phyloP scores from a whole-genome alignment of 37 sponge, comb jelly and placozoan genomes.

The Eunapius fragilis region DNA sequence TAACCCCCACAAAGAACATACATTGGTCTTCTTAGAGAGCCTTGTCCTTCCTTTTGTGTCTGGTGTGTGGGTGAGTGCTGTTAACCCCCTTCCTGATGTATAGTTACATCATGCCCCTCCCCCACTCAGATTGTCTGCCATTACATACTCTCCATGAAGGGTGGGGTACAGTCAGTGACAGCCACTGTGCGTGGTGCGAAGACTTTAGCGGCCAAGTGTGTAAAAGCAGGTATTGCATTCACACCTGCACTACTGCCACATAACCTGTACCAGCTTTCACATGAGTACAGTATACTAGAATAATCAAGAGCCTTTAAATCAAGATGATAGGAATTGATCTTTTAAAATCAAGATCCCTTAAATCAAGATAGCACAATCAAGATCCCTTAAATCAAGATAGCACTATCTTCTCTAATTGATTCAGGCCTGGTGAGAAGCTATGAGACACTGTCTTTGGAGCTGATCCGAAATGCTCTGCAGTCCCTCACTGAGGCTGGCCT shows the following conservation, averaged over 20 bases:
- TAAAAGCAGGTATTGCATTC: constrained; percentile 41
- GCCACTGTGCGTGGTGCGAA: constrained; percentile 49
- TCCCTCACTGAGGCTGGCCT: constrained; percentile 65
- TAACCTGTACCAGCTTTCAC: not conserved
- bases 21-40: constrained; percentile 25
- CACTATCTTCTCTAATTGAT: not conserved
- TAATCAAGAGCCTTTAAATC: not conserved
- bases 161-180: constrained; percentile 66
- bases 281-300: not conserved
- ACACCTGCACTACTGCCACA: too few species aligned
- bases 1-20: not conserved
- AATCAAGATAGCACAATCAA: too few species aligned
- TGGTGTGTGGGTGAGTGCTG: constrained; percentile 60
- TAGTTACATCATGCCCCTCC: not conserved
- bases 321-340: too few species aligned
- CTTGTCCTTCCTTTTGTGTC: constrained; percentile 57
- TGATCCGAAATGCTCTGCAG: constrained; percentile 67
- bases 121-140: constrained; percentile 56
- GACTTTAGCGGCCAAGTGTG: constrained; percentile 55
- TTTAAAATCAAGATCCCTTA: not conserved
- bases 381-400: not conserved
- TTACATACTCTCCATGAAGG: constrained; percentile 53
- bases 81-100: not conserved
- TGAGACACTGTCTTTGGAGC: constrained; percentile 71
- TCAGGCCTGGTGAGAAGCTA: constrained; percentile 46